Percentiles rank a stretch among this genome's conserved stretches.
Conservation (phyloP, 64 coral and sea anemone species). For the Actinia equina region DNA sequence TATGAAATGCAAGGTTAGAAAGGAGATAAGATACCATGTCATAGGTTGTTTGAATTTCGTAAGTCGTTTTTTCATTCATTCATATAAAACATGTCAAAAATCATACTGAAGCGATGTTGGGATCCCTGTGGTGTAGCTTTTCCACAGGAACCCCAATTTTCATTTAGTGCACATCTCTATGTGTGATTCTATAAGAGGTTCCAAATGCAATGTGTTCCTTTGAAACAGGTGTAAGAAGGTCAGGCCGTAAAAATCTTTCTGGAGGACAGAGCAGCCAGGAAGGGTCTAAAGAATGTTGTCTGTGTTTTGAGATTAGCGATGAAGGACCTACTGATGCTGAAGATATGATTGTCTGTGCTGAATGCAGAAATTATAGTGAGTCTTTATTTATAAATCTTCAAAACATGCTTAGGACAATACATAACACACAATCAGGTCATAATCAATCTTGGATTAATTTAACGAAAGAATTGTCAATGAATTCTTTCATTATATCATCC, state of each 20-base stretch:
- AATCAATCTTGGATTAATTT: too few species aligned
- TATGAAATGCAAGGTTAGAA: not conserved
- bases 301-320: constrained; percentile 57
- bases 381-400: not conserved
- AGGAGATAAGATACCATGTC: not conserved
- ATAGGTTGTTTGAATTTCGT: not conserved
- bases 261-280: constrained; percentile 26
- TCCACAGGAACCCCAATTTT: not conserved
- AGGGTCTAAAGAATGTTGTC: constrained; percentile 24
- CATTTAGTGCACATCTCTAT: not conserved
- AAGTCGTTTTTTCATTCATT: not conserved
- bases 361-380: constrained; percentile 60
- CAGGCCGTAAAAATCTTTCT: constrained; percentile 17
- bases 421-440: too few species aligned
- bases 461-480: too few species aligned
- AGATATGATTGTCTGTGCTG: constrained; percentile 51
- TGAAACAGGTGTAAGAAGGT: constrained; percentile 55
- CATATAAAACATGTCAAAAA: not conserved
- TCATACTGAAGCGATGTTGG: not conserved
- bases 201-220: not conserved
- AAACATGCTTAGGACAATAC: not conserved
- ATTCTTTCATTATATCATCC: too few species aligned
- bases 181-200: not conserved
- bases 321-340: constrained; percentile 32
- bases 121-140: not conserved